phyloP scores from a whole-genome alignment of 2,888 invertebrate species.

The Archaeoteleia sp. region DNA sequence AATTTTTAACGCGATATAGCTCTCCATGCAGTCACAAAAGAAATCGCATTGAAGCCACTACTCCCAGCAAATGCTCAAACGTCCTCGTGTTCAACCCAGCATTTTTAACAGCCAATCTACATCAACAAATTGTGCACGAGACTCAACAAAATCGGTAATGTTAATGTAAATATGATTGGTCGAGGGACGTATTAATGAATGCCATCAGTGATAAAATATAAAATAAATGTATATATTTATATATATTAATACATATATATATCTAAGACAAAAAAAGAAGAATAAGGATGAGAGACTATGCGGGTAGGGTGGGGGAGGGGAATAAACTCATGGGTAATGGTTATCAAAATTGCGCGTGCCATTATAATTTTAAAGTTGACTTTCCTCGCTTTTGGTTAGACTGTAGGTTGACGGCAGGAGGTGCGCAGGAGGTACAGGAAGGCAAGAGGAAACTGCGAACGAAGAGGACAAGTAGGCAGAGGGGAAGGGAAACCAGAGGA shows the following conservation, averaged over 20 bases:
- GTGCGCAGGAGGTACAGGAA: constrained; percentile 50
- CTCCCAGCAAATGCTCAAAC: too few relatives aligned
- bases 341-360: constrained; percentile 74
- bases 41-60: too few relatives aligned
- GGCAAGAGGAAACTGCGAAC: constrained; percentile 46
- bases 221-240: constrained; percentile 7
- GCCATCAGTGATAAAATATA: constrained; percentile 38
- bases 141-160: too few relatives aligned
- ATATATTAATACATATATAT: constrained; percentile 39
- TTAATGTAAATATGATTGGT: too few relatives aligned
- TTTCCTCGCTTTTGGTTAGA: constrained; percentile 66
- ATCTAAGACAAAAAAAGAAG: constrained; percentile 45
- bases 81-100: too few relatives aligned
- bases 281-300: constrained; percentile 42
- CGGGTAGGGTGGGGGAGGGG: constrained; percentile 12
- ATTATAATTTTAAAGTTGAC: constrained; percentile 75
- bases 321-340: constrained; percentile 66
- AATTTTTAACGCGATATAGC: too few relatives aligned
- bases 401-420: constrained; percentile 55
- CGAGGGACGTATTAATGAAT: too few relatives aligned
- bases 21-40: too few relatives aligned
- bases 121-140: too few relatives aligned
- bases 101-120: too few relatives aligned
- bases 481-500: constrained; percentile 48
- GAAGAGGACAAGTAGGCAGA: constrained; percentile 51